Conservation (phyloP, 1,140 invertebrate species). For the Dinoponera quadriceps region DNA sequence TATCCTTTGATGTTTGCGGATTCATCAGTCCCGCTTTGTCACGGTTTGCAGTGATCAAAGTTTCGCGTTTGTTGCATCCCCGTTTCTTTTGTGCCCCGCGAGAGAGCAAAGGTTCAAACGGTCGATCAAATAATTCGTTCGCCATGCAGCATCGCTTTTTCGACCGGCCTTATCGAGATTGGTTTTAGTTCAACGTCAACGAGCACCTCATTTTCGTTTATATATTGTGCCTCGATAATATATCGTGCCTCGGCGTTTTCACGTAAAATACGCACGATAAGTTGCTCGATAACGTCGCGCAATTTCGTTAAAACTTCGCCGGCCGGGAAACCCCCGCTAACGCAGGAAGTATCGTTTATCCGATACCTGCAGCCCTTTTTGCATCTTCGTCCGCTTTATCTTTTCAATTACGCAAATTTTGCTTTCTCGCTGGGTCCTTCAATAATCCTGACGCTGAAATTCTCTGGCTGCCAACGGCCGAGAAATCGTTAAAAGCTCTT, state of each 20-base stretch:
- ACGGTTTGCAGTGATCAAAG: slow-evolving; percentile 14
- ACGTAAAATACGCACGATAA: background rate
- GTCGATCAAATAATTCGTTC: background rate
- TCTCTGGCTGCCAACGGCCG: background rate
- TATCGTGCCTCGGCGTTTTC: too few relatives aligned
- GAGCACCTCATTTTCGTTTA: too few relatives aligned
- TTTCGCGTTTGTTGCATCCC: background rate
- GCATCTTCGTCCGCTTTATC: background rate
- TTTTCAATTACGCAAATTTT: slow-evolving; percentile 35
- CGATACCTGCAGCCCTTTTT: slow-evolving; percentile 4
- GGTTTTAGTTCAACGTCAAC: too few relatives aligned
- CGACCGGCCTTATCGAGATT: background rate
- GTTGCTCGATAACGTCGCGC: slow-evolving; percentile 10
- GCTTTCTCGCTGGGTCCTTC: slow-evolving; percentile 24
- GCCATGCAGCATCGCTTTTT: background rate
- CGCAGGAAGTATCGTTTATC: slow-evolving; percentile 46
- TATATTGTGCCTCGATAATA: too few relatives aligned
- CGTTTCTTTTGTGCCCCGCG: background rate
- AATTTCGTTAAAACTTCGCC: slow-evolving; percentile 37
- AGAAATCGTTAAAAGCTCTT: slow-evolving; percentile 11
- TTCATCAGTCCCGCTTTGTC: slow-evolving; percentile 15
- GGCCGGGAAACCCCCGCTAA: slow-evolving; percentile 8
- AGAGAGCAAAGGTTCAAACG: background rate
- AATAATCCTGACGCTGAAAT: slow-evolving; percentile 22
- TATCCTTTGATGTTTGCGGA: background rate